Evolutionary conservation across 2,888 invertebrate genomes (phyloP).

Genomic region (Atrina japonica): DNA sequence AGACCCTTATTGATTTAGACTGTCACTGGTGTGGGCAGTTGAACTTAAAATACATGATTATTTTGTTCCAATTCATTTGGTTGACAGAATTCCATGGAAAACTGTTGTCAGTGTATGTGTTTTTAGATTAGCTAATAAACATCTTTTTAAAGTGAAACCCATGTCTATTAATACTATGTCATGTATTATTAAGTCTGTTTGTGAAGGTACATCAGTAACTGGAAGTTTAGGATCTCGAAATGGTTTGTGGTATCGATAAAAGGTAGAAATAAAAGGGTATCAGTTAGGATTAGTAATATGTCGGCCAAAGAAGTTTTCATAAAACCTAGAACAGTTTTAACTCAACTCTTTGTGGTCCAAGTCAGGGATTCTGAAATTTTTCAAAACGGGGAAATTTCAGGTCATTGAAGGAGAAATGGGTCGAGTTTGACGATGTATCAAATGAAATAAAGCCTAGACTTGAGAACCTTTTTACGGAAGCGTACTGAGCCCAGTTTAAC

Average conservation of each 20-base stretch:
- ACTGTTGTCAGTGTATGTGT: background rate
- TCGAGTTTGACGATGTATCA: background rate
- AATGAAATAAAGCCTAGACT: background rate
- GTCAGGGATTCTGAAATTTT: conserved; percentile 25
- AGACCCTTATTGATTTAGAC: too few relatives aligned
- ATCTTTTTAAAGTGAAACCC: conserved; percentile 13
- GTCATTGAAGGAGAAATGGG: background rate
- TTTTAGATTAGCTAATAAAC: conserved; percentile 4
- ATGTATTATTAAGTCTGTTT: conserved; percentile 1
- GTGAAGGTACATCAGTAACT: conserved; percentile 12
- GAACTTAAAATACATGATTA: too few relatives aligned
- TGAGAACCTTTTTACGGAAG: too few relatives aligned
- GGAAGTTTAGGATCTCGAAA: conserved; percentile 4
- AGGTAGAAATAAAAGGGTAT: conserved; percentile 6
- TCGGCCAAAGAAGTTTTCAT: conserved; percentile 31
- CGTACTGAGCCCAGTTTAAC: too few relatives aligned
- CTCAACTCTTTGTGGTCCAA: conserved; percentile 19
- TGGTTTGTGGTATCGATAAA: background rate
- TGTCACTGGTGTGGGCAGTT: too few relatives aligned
- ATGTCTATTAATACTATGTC: conserved; percentile 12
- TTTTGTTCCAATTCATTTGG: too few relatives aligned
- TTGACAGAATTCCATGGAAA: too few relatives aligned
- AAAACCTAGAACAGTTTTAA: conserved; percentile 16
- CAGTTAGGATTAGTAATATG: conserved; percentile 33
- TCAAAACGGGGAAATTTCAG: background rate